Conservation (phyloP, 2,797 vertebrate species). For the Diplodus sargus region DNA sequence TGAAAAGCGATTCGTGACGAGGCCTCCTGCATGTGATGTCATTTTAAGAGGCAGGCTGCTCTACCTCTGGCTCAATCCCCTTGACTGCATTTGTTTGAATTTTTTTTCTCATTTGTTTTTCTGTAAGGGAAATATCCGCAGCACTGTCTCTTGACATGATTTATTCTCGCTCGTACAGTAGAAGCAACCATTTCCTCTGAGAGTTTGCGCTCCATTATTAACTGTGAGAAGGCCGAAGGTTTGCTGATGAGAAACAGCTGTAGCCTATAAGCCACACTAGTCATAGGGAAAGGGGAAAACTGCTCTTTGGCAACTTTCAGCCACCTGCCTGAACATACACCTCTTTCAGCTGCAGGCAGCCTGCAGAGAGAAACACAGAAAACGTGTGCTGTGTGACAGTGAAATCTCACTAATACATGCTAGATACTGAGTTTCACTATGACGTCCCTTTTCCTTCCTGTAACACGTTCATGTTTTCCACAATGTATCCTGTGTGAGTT, state of each 20-base stretch:
- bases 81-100: conserved; percentile 40
- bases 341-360: conserved; percentile 34
- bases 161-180: conserved; percentile 55
- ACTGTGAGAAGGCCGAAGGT: conserved; percentile 57
- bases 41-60: conserved; percentile 23
- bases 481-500: conserved; percentile 51
- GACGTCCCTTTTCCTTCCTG: conserved; percentile 62
- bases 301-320: conserved; percentile 56
- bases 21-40: conserved; percentile 36
- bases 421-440: conserved; percentile 56
- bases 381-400: conserved; percentile 24
- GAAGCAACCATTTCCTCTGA: conserved; percentile 52
- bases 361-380: conserved; percentile 37
- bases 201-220: conserved; percentile 62
- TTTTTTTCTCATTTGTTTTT: conserved; percentile 14
- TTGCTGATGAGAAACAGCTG: conserved; percentile 80
- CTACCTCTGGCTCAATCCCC: conserved; percentile 32
- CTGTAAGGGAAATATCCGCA: conserved; percentile 47
- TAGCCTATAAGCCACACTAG: conserved; percentile 37
- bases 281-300: conserved; percentile 59
- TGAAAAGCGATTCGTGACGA: conserved; percentile 53
- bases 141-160: conserved; percentile 52
- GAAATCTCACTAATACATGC: conserved; percentile 51
- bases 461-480: conserved; percentile 68
- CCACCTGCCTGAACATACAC: conserved; percentile 67